A percentile compares a stretch with the other conserved stretches of the same genome.
These are phyloP conservation scores for Trichomalopsis sarcophagae DNA, from an alignment of 1,140 invertebrate species.

Conservation along the genomic window DNA sequence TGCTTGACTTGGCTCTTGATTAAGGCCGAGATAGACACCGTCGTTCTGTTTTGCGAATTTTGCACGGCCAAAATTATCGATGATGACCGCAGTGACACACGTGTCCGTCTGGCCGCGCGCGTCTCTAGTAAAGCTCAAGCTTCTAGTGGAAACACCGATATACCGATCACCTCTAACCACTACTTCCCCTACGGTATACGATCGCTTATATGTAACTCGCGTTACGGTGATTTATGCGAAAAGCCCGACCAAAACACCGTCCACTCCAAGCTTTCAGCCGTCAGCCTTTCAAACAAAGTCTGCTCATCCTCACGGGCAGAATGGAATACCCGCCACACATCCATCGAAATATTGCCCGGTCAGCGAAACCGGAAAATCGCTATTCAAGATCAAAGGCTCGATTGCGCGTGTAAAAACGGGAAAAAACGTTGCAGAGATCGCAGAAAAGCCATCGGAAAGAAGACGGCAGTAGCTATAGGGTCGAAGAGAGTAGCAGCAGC, in stretches of 20 bases:
- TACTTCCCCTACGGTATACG: not conserved
- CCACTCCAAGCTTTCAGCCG: no score
- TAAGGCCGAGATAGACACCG: slow-evolving; percentile 41
- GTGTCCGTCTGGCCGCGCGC: not conserved
- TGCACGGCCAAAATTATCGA: slow-evolving; percentile 67
- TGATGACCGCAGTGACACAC: slow-evolving; percentile 56
- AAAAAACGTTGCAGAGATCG: slow-evolving; percentile 41
- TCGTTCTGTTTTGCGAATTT: slow-evolving; percentile 49
- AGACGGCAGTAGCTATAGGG: not conserved
- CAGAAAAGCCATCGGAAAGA: not conserved
- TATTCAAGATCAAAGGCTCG: slow-evolving; percentile 26
- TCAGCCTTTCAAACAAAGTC: not conserved
- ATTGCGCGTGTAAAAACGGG: not conserved
- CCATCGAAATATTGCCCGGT: not conserved
- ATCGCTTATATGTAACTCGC: not conserved
- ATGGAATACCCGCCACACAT: no score
- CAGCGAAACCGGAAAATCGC: slow-evolving; percentile 17
- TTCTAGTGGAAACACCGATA: not conserved
- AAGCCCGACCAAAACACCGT: not conserved
- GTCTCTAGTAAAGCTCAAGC: not conserved
- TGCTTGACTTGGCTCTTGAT: slow-evolving; percentile 49
- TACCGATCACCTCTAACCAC: not conserved
- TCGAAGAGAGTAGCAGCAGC: slow-evolving; percentile 34
- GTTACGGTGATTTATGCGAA: not conserved
- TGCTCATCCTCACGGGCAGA: not conserved